Conservation (phyloP, 2,888 invertebrate species). For the Mylabris sibirica region DNA sequence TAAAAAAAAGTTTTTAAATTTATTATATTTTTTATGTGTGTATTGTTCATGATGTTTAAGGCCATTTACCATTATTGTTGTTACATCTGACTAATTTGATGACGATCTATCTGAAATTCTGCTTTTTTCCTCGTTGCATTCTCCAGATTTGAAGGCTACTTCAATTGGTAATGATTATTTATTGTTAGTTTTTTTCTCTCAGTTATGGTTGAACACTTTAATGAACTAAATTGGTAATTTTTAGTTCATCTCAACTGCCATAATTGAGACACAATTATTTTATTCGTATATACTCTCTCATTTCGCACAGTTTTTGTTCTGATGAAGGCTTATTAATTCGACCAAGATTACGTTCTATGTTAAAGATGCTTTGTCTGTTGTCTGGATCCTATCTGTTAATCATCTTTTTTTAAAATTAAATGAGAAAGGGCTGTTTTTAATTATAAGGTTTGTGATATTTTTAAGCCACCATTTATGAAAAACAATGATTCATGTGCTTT, state of each 20-base stretch:
- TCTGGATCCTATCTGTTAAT: no score
- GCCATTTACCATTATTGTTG: conserved; percentile 27
- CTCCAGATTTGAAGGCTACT: neutral
- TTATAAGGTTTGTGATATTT: no score
- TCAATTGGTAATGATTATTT: neutral
- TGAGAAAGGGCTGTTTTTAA: no score
- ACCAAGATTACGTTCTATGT: neutral
- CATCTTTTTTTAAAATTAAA: no score
- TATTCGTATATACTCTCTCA: neutral
- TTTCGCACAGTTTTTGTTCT: neutral
- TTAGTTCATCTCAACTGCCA: neutral
- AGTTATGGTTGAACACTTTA: neutral
- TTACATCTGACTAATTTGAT: conserved; percentile 32
- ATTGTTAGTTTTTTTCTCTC: neutral
- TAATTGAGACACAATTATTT: neutral
- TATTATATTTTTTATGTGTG: neutral
- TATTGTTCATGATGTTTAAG: conserved; percentile 24
- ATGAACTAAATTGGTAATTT: neutral
- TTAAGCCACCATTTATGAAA: no score
- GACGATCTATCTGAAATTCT: conserved; percentile 26
- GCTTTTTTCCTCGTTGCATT: conserved; percentile 14
- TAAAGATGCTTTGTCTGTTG: no score
- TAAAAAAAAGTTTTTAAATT: neutral
- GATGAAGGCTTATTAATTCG: neutral
- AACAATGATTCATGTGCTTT: no score